These are phyloP conservation scores for Anguilla megastoma DNA, from an alignment of 2,797 vertebrate genomes.

Conservation along the genomic window DNA sequence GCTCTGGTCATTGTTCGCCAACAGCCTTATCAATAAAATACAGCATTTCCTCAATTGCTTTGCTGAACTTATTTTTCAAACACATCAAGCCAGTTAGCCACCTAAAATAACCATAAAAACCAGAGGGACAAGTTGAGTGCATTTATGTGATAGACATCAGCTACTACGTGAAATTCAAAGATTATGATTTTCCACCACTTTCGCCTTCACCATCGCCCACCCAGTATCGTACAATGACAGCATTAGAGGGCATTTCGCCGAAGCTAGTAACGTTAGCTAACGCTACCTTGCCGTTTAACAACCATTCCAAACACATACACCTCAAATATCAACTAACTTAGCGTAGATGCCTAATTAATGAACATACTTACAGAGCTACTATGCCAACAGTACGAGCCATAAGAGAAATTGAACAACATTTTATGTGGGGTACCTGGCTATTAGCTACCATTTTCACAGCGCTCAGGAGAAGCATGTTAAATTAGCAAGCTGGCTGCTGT, in stretches of 20 bases:
- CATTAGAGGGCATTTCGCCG: conserved; percentile 9
- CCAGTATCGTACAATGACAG: background rate
- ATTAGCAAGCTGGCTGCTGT: background rate
- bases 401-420: background rate
- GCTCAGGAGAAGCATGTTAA: background rate
- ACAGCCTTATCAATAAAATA: background rate
- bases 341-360: background rate
- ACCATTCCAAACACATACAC: background rate
- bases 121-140: background rate
- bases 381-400: background rate
- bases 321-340: background rate
- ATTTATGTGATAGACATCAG: background rate
- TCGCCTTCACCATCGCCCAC: background rate
- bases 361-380: background rate
- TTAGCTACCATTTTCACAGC: background rate
- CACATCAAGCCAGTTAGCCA: background rate
- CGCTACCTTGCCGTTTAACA: background rate
- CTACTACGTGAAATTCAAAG: background rate
- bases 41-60: background rate
- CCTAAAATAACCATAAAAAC: background rate
- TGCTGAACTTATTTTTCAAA: background rate
- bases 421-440: background rate
- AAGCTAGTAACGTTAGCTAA: conserved; percentile 2
- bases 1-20: background rate
- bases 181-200: background rate